phyloP scores from a whole-genome alignment of 2,113 vertebrate species.

The Pan troglodytes region NHGRI_mPanTro3-v2.1_pri NC_072420.2:22770001-22770500 shows the following conservation, averaged over 20 bases:
- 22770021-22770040: neutral
- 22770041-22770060: neutral
- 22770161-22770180: neutral
- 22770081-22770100: neutral
- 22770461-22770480: neutral
- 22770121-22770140: neutral
- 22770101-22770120: neutral
- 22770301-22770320: neutral
- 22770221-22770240: neutral
- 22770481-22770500: neutral
- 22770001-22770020: neutral
- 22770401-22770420: neutral
- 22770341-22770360: neutral
- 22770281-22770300: neutral
- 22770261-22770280: neutral
- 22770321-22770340: neutral
- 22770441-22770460: neutral
- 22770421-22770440: neutral
- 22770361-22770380: conserved; percentile 6
- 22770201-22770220: neutral
- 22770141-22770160: neutral
- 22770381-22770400: neutral
- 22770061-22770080: neutral
- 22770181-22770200: neutral
- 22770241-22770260: neutral